Evolutionary conservation across 2,113 vertebrate species (phyloP).

Genomic region (Antechinus stuartii): DNA sequence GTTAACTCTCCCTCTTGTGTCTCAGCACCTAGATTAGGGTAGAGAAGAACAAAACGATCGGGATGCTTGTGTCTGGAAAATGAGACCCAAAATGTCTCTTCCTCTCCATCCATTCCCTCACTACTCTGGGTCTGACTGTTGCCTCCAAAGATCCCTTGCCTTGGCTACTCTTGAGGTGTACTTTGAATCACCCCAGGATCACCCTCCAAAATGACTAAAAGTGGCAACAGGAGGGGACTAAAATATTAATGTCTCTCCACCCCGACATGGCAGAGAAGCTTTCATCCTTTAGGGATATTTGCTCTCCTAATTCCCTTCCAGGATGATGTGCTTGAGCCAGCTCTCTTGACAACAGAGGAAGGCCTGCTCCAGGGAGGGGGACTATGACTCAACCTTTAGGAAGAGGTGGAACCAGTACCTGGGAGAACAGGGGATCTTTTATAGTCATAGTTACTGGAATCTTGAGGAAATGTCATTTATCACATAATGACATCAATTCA

Average conservation of each 20-base stretch:
- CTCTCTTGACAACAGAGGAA: background rate
- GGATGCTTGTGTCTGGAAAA: background rate
- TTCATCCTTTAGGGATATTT: conserved; percentile 61
- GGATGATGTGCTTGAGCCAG: fast-evolving
- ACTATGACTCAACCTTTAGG: background rate
- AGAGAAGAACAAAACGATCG: background rate
- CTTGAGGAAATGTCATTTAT: background rate
- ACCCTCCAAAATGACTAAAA: conserved; percentile 69
- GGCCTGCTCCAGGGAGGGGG: background rate
- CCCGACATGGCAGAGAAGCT: conserved; percentile 65
- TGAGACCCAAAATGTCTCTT: background rate
- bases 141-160: background rate
- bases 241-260: conserved; percentile 72
- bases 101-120: background rate
- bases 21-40: conserved; percentile 34
- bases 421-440: background rate
- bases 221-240: conserved; percentile 75
- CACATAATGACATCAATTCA: background rate
- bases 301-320: conserved; percentile 3
- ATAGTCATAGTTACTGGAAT: background rate
- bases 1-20: background rate
- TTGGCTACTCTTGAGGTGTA: conserved; percentile 24
- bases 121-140: background rate
- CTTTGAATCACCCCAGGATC: conserved; percentile 52
- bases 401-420: background rate